phyloP scores from a whole-genome alignment of 2,888 invertebrate species.

The Octodonta nipae region DNA sequence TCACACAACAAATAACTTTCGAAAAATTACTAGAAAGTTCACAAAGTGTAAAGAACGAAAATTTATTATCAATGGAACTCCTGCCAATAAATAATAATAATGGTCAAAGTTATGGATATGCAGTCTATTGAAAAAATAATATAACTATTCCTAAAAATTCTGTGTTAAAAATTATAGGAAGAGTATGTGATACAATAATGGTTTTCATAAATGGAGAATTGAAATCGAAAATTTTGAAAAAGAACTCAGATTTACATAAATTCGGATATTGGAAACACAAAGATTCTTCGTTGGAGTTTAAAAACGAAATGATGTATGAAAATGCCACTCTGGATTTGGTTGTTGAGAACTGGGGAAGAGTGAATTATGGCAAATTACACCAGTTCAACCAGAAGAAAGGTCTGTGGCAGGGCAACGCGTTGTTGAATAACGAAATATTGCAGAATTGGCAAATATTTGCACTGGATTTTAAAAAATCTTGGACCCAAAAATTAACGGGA shows the following conservation, averaged over 20 bases:
- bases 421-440: conserved; percentile 33
- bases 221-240: conserved; percentile 25
- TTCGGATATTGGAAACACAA: conserved; percentile 37
- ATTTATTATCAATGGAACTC: conserved; percentile 27
- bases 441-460: conserved; percentile 38
- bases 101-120: conserved; percentile 45
- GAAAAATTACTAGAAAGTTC: conserved; percentile 14
- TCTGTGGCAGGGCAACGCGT: conserved; percentile 35
- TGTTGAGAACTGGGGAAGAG: conserved; percentile 69
- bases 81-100: conserved; percentile 32
- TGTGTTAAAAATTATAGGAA: conserved; percentile 28
- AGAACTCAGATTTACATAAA: conserved; percentile 23
- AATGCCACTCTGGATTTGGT: conserved; percentile 33
- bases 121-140: conserved; percentile 36
- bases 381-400: conserved; percentile 36
- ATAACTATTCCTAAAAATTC: conserved; percentile 24
- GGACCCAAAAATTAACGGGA: conserved; percentile 24
- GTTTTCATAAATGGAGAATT: conserved; percentile 36
- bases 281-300: conserved; percentile 26
- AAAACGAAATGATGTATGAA: conserved; percentile 13
- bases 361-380: conserved; percentile 40
- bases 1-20: conserved; percentile 18
- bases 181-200: conserved; percentile 39
- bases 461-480: conserved; percentile 39
- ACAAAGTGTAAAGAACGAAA: conserved; percentile 9